These are phyloP conservation scores for Chamaea fasciata DNA, from an alignment of 2,113 vertebrate species.

Conservation along the genomic window DNA sequence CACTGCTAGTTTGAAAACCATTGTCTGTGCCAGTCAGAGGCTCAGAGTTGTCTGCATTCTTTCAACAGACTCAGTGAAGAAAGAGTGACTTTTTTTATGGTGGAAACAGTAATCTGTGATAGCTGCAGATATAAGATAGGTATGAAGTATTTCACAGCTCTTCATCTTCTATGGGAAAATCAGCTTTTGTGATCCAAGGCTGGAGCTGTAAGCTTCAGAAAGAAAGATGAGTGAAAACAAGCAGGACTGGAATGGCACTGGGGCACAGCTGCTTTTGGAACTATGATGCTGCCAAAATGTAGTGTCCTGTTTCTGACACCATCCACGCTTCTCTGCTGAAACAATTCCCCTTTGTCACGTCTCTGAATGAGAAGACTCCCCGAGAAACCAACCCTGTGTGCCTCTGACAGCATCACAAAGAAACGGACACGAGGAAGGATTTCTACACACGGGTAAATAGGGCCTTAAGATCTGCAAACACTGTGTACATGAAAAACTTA, in stretches of 20 bases:
- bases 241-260: background rate
- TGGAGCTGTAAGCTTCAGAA: background rate
- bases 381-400: background rate
- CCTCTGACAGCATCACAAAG: background rate
- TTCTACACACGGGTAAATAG: accelerated
- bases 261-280: background rate
- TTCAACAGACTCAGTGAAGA: background rate
- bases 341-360: background rate
- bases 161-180: background rate
- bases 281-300: background rate
- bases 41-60: background rate
- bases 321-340: background rate
- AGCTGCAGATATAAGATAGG: background rate
- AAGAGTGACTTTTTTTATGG: background rate
- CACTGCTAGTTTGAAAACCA: background rate
- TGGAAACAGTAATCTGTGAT: background rate
- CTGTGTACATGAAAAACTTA: background rate
- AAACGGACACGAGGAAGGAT: accelerated
- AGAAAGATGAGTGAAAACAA: background rate
- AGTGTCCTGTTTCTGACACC: background rate
- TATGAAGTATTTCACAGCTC: background rate
- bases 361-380: background rate
- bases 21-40: background rate
- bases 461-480: background rate
- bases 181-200: background rate